Evolutionary conservation across 2,888 invertebrate genomes (phyloP).

Genomic region (Automeris io): DNA sequence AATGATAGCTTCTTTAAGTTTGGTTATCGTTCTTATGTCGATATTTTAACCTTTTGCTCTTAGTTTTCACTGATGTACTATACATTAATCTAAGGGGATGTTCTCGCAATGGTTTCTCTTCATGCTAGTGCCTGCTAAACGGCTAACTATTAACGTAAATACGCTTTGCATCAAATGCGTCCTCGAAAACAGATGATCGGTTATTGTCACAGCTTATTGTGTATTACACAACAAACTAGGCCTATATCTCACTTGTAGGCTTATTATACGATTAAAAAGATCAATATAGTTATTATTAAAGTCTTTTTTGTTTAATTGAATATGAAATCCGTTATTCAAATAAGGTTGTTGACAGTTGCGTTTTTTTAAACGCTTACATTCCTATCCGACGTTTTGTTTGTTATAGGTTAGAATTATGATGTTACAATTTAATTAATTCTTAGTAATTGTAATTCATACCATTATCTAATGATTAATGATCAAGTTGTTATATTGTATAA

Average conservation of each 20-base stretch:
- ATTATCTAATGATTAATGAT: no score
- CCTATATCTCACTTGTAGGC: conserved; percentile 25
- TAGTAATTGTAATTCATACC: no score
- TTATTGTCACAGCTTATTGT: conserved; percentile 44
- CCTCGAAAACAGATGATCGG: conserved; percentile 48
- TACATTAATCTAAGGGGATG: conserved; percentile 38
- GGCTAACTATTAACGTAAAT: background rate
- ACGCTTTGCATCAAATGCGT: conserved; percentile 24
- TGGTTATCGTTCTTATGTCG: conserved; percentile 62
- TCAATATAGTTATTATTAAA: no score
- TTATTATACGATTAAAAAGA: no score
- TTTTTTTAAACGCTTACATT: conserved; percentile 6
- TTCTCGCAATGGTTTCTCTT: conserved; percentile 50
- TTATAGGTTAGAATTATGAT: background rate
- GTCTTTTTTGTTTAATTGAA: conserved; percentile 14
- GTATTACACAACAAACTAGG: conserved; percentile 32
- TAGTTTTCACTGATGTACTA: conserved; percentile 44
- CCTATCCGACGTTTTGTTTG: conserved; percentile 2
- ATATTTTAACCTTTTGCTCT: conserved; percentile 61
- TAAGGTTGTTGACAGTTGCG: conserved; percentile 32
- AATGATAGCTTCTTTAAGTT: conserved; percentile 62
- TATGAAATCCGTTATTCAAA: conserved; percentile 31
- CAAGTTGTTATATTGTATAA: no score
- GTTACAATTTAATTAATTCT: background rate
- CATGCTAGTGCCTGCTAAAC: conserved; percentile 17